A percentile compares a stretch with the other conserved stretches of the same genome.
Conservation (phyloP, 2,888 invertebrate species). For the Cheilosia variabilis region DNA sequence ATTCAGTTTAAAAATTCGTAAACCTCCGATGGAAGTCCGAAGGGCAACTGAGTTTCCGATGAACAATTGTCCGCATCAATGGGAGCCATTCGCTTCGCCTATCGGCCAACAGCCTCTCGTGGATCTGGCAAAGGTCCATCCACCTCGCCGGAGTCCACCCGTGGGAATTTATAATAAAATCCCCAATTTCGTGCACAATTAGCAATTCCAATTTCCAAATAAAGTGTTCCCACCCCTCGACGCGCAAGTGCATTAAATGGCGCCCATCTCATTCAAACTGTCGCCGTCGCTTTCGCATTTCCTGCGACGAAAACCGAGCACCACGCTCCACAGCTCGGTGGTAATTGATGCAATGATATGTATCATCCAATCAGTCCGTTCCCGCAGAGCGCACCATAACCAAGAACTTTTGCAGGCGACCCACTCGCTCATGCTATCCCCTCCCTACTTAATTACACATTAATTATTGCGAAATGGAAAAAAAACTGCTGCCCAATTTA, state of each 20-base stretch:
- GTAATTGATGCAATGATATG: slow-evolving; percentile 75
- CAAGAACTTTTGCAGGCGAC: slow-evolving; percentile 11
- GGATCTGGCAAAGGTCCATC: slow-evolving; percentile 15
- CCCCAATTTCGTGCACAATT: slow-evolving; percentile 54
- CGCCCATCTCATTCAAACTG: slow-evolving; percentile 66
- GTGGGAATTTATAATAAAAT: slow-evolving; percentile 64
- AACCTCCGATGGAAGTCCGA: too few relatives aligned
- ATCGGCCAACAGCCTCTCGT: not conserved
- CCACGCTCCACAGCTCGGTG: slow-evolving; percentile 46
- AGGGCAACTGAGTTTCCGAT: too few relatives aligned
- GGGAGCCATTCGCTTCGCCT: too few relatives aligned
- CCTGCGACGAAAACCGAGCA: slow-evolving; percentile 35
- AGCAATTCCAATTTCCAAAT: slow-evolving; percentile 71
- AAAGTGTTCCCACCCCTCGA: slow-evolving; percentile 34
- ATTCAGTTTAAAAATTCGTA: too few relatives aligned
- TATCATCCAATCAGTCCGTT: slow-evolving; percentile 70
- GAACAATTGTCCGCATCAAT: too few relatives aligned
- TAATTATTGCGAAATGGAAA: slow-evolving; percentile 60
- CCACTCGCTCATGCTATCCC: slow-evolving; percentile 1
- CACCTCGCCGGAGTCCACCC: slow-evolving; percentile 22
- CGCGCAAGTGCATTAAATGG: slow-evolving; percentile 73
- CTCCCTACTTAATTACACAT: slow-evolving; percentile 70
- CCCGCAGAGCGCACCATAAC: slow-evolving; percentile 53
- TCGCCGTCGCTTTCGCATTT: slow-evolving; percentile 61
- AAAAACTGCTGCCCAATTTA: slow-evolving; percentile 55